Evolutionary conservation across 2,113 vertebrate species (phyloP).

Genomic region (Sitta europaea): DNA sequence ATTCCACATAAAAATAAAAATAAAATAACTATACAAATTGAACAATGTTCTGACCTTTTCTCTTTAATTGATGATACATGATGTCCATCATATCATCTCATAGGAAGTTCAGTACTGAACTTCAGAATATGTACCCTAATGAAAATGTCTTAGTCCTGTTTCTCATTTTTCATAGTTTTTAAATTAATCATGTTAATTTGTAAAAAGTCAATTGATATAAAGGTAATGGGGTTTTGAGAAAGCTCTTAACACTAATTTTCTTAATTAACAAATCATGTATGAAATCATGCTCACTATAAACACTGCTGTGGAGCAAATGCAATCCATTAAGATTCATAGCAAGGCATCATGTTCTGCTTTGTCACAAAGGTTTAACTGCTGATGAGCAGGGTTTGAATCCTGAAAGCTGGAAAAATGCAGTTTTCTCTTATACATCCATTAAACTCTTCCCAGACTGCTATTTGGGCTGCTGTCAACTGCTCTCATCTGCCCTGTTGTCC

Average conservation of each 20-base stretch:
- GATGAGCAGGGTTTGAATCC: background rate
- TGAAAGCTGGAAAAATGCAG: background rate
- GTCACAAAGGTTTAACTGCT: constrained; percentile 45
- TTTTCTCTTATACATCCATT: background rate
- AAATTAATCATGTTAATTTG: constrained; percentile 48
- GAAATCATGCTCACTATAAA: constrained; percentile 49
- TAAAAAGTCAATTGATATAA: constrained; percentile 55
- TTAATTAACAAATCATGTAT: constrained; percentile 64
- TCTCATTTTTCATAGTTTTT: constrained; percentile 41
- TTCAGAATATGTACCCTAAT: background rate
- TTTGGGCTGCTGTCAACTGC: background rate
- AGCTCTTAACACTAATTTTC: constrained; percentile 62
- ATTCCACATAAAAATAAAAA: background rate
- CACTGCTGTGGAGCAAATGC: constrained; percentile 11
- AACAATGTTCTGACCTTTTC: background rate
- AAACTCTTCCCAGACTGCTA: background rate
- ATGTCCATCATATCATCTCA: background rate
- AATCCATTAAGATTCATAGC: constrained; percentile 38
- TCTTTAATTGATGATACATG: background rate
- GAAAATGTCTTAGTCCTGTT: background rate
- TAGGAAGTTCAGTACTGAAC: background rate
- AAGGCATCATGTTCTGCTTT: constrained; percentile 21
- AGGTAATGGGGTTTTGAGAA: constrained; percentile 54
- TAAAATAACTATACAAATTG: background rate
- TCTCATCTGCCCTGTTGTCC: background rate